Conservation (phyloP, 2,888 invertebrate species). For the Hyppa rectilinea region DNA sequence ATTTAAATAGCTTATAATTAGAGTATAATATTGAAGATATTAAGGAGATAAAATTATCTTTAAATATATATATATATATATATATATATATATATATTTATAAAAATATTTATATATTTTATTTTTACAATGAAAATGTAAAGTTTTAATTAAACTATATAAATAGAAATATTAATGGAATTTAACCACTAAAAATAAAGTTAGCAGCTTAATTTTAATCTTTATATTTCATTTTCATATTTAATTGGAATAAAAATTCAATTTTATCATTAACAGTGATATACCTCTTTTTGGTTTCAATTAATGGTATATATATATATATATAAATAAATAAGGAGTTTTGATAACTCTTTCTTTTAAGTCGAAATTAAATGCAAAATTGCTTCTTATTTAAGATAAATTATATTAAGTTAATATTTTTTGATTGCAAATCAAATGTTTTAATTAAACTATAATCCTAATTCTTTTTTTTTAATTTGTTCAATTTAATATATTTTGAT, state of each 20-base stretch:
- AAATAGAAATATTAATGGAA: constrained; percentile 90
- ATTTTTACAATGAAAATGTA: constrained; percentile 92
- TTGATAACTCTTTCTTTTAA: constrained; percentile 82
- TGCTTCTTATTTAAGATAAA: constrained; percentile 91
- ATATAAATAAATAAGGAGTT: constrained; percentile 89
- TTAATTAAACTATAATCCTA: constrained; percentile 83
- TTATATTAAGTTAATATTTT: constrained; percentile 78
- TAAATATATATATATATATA: constrained; percentile 56
- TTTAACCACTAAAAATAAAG: constrained; percentile 90
- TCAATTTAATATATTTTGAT: constrained; percentile 86
- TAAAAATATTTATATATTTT: constrained; percentile 82
- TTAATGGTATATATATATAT: no score
- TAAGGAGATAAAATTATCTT: constrained; percentile 78
- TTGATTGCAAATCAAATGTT: constrained; percentile 86
- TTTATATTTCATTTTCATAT: constrained; percentile 87
- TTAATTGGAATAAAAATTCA: constrained; percentile 90
- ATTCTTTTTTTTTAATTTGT: constrained; percentile 75
- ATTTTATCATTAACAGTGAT: constrained; percentile 92
- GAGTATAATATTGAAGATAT: constrained; percentile 86
- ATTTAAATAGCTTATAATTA: constrained; percentile 83
- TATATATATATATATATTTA: constrained; percentile 65
- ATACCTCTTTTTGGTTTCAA: constrained; percentile 92
- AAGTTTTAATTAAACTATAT: constrained; percentile 92
- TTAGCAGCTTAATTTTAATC: constrained; percentile 91
- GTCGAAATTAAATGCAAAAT: constrained; percentile 87